Base-by-base conservation (phyloP, 2,888 invertebrate genomes). In the Sabatieria punctata region DNA sequence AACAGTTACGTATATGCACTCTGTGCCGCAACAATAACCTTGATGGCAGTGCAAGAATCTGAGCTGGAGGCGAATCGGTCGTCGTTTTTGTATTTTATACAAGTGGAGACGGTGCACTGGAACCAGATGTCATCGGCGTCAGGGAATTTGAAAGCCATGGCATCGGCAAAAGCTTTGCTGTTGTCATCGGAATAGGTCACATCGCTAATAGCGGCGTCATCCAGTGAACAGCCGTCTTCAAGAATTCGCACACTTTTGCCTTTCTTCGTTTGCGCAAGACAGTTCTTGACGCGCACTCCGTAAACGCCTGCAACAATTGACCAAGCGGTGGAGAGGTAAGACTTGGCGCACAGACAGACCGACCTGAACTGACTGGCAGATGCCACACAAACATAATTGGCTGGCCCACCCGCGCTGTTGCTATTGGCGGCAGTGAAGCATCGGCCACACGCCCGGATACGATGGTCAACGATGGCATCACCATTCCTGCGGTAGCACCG, bases 71-170 rank as follows among this genome's bases (percentile, higher is more conserved):
- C n/a, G n/a, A n/a, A n/a, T n/a, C n/a, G n/a, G n/a, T n/a, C n/a
- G n/a, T n/a, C n/a, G n/a, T n/a, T n/a, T n/a, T n/a, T n/a, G n/a
- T n/a, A n/a, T n/a, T n/a, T n/a, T n/a, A 56, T 33, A 41, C 56
- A 57, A 11, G 49, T 36, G 18, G 43, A 33, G n/a, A 56, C 47
- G 22, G 51, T 49, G 45, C 55, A 55, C 46, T 55, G 53, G 45
- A 56, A 48, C 51, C 57, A 54, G 33, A 56, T 45, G 43, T 56
- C 57, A 30, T 55, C 53, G 24, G 50, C 46, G 41, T 56, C 57
- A 15, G 56, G 53, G 35, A 56, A 56, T 36, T 56, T 57, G 44
- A 56, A 57, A 11, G 57, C 56, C 43, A 46, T 48, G 6, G 54
- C 46, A 18, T 48, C 43, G 18, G 57, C 52, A 42, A 47, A 53